Evolutionary conservation across 2,113 vertebrate genomes (phyloP), one percentile per base, ranked within the genome.

Genomic region (Eulemur rufifrons): DNA sequence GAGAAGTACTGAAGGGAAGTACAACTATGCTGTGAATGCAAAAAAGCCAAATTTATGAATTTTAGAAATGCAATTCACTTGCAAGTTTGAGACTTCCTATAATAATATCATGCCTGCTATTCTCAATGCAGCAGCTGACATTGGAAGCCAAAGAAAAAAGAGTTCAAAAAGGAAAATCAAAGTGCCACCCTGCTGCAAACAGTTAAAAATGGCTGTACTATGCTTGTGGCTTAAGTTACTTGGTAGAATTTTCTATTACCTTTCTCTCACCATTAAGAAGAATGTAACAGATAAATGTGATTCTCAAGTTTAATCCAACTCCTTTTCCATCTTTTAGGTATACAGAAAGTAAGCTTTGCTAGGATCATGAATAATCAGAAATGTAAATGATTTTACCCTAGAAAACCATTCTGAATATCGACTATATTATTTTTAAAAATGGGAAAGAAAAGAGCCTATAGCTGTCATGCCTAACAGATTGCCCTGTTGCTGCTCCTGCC

Each of bases 291-390:
- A 21, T 85, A 84, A 91, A 21, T 52, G 6, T 87, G 73, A 85
- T 10, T 54, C 6, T 96, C 64, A 92, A 94, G n/a, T 64, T 89
- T 68, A 90, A 83, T 76, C 69, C 29, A 89, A 89, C 15, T 88
- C 39, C 34, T 82, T 96, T 96, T 87, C 87, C 85, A 92, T 84
- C 64, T 94, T 91, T 54, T 45, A 81, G 69, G 20, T 89, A 78
- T 18, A 64, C 42, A 90, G 80, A 88, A 95, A 18, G 47, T 52
- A 82, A 94, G 82, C 37, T 90, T 92, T 89, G 68, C 88, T 66
- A 85, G 61, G 90, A 85, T 96, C 93, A 92, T 45, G 76, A 96
- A 97, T 93, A 95, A 86, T 92, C 63, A 98, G 37, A 95, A 93
- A 89, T 89, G 42, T 52, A 88, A 69, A 95, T 52, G 52, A 94